Base-by-base conservation (phyloP, 2,888 invertebrate species). In the Ommatoiulus sabulosus region DNA sequence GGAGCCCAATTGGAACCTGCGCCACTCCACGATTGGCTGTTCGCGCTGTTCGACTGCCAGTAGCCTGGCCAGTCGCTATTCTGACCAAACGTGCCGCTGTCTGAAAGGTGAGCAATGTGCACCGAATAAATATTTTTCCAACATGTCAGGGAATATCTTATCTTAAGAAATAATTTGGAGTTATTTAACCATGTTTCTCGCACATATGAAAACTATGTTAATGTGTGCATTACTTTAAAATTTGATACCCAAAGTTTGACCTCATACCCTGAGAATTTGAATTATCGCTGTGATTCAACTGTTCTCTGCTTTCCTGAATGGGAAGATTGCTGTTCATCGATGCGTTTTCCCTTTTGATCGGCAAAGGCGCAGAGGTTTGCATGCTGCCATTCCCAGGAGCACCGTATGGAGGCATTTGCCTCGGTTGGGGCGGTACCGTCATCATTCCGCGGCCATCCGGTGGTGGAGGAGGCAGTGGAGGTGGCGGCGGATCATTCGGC, bases 381-480 rank as follows among this genome's bases (percentile, higher is more conserved):
- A 43, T 3, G 44, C 15, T 84, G 43, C 44, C 84, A n/a, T 84
- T 84, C 2, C 44, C 84, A 0, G 84, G 84, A 84, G 43, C n/a
- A 2, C 43, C 44, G 44, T 87, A 24, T 3, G 44, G 17, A 6
- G 48, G 52, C 12, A 46, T 44, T 17, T 5, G 87, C 15, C 24
- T 46, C 17, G 86, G 86, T 3, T 20, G 44, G 7, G 48, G 43
- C 43, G 44, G 86, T 8, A 6, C 84, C 8, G 20, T 20, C 8
- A 17, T 10, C 12, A 44, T 84, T 8, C 84, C 84, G 2, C 43
- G 17, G 17, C 17, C 17, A 8, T 44, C 46, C 35, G 44, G 52
- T 2, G 87, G 46, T 10, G n/a, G 87, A 17, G 87, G 93, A 63
- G 95, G 94, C 63, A 94, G 94, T 63, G 94, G 94, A 84, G 94